Evolutionary conservation across 2,113 vertebrate species (phyloP).

Genomic region (Macrotus californicus): DNA sequence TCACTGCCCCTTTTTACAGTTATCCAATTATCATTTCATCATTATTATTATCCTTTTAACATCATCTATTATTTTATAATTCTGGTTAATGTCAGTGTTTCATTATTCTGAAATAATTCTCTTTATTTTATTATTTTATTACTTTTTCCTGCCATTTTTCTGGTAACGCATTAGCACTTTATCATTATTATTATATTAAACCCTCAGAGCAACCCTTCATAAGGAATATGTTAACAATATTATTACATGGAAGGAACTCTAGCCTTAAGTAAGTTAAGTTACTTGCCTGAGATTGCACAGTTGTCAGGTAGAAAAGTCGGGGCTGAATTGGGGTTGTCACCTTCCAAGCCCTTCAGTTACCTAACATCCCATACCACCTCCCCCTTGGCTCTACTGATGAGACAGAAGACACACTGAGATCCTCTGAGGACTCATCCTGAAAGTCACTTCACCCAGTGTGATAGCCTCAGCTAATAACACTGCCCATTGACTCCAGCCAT

Average conservation of each 20-base stretch:
- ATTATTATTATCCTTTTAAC: not conserved
- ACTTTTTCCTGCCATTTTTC: not conserved
- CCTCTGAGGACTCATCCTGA: not conserved
- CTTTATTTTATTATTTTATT: not conserved
- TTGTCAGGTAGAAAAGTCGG: not conserved
- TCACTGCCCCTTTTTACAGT: not conserved
- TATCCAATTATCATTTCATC: not conserved
- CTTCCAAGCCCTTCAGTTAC: not conserved
- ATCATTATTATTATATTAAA: not conserved
- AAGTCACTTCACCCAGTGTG: constrained; percentile 23
- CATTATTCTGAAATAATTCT: not conserved
- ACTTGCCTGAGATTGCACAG: not conserved
- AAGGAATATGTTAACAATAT: not conserved
- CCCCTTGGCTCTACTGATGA: not conserved
- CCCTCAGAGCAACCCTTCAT: not conserved
- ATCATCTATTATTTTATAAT: not conserved
- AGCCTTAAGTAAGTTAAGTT: not conserved
- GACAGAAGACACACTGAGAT: not conserved
- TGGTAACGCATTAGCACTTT: not conserved
- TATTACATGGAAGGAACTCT: not conserved
- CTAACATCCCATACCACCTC: not conserved
- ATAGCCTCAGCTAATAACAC: constrained; percentile 6
- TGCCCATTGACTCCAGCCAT: not conserved
- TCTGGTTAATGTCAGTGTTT: not conserved
- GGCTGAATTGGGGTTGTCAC: no score